Evolutionary conservation across 2,797 vertebrate genomes (phyloP).

Genomic region (Menidia menidia): DNA sequence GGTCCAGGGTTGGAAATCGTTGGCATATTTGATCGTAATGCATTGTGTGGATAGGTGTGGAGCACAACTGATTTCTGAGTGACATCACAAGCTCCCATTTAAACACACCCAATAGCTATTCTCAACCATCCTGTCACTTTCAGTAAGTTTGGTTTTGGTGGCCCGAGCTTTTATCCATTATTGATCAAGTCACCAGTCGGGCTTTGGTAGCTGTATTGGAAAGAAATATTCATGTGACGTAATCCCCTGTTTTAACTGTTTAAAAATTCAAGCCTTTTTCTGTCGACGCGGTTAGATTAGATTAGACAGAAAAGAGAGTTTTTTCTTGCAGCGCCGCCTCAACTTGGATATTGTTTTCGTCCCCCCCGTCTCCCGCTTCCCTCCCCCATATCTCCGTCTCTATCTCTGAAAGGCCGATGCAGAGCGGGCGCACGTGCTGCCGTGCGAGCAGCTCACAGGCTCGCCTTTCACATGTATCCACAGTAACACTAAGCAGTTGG

Average conservation of each 20-base stretch:
- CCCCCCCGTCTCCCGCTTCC: constrained; percentile 23
- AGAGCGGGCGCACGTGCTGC: constrained; percentile 41
- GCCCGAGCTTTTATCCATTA: constrained; percentile 60
- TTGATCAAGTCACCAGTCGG: constrained; percentile 73
- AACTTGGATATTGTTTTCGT: constrained; percentile 39
- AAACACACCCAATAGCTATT: neutral
- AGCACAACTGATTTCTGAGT: neutral
- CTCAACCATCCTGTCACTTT: neutral
- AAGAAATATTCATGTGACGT: constrained; percentile 62
- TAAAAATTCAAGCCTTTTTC: constrained; percentile 72
- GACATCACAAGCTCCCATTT: neutral
- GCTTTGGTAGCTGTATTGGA: constrained; percentile 45
- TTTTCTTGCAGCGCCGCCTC: constrained; percentile 37
- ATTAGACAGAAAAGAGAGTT: constrained; percentile 59
- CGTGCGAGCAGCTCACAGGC: constrained; percentile 29
- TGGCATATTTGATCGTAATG: neutral
- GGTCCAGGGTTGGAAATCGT: constrained; percentile 7
- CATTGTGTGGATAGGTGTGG: neutral
- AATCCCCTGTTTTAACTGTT: constrained; percentile 73
- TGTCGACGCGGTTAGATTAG: constrained; percentile 64
- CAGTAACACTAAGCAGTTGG: constrained; percentile 64
- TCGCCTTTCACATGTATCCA: constrained; percentile 67
- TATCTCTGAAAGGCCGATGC: constrained; percentile 57
- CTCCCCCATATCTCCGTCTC: constrained; percentile 1
- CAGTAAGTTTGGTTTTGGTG: neutral